Conservation (phyloP, 1,140 invertebrate species). For the Zaprionus lachaisei region DNA sequence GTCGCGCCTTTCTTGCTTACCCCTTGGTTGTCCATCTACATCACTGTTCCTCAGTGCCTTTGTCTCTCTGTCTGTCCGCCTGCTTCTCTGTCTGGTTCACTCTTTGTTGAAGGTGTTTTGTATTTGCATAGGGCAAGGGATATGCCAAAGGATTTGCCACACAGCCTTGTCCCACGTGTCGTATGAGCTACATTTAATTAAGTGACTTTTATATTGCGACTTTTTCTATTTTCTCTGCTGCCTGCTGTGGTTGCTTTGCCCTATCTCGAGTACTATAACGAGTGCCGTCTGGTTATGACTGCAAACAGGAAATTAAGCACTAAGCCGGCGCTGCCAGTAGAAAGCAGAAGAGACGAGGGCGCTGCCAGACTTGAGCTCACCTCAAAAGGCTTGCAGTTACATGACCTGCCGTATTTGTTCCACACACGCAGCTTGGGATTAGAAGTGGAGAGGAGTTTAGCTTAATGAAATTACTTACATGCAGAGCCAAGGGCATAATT, state of each 20-base stretch:
- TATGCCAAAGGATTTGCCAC: constrained; percentile 12
- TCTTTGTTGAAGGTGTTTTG: constrained; percentile 1
- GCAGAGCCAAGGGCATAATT: not conserved
- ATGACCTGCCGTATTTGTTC: not conserved
- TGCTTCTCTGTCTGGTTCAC: too few species aligned
- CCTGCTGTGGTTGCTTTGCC: too few species aligned
- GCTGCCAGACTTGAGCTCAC: not conserved
- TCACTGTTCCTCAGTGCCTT: not conserved
- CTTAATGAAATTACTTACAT: not conserved
- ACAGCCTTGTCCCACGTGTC: constrained; percentile 20
- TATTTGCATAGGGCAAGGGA: constrained; percentile 29
- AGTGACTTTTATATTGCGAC: constrained; percentile 37
- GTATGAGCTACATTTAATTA: constrained; percentile 61
- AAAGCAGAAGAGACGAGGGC: too few species aligned
- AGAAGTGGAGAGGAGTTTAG: not conserved
- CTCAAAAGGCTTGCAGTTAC: too few species aligned
- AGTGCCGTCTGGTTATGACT: too few species aligned
- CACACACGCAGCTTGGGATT: constrained; percentile 33
- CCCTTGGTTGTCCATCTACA: not conserved
- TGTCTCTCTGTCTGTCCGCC: not conserved
- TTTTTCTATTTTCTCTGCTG: not conserved
- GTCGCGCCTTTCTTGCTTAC: not conserved
- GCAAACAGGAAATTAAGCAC: constrained; percentile 58
- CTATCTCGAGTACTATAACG: too few species aligned
- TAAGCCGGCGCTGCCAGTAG: constrained; percentile 44